Percentiles rank a stretch among this genome's conserved stretches.
These are phyloP conservation scores for human (Homo sapiens) DNA, from an alignment of 2,113 vertebrate species.

Conservation along the genomic window GRCh38 chr13:77342001-77342500, in stretches of 20 bases:
- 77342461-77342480: neutral
- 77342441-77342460: neutral
- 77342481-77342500: neutral
- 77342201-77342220: neutral
- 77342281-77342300: neutral
- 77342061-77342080: neutral
- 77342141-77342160: neutral
- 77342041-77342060: neutral
- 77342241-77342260: neutral
- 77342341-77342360: neutral
- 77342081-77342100: neutral
- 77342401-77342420: neutral
- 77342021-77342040: conserved; percentile 23
- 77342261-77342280: neutral
- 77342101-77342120: neutral
- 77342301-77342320: neutral
- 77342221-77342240: neutral
- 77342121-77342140: neutral
- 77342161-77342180: neutral
- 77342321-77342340: neutral
- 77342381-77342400: neutral
- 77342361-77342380: neutral
- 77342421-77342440: neutral
- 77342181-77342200: neutral
- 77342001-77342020: conserved; percentile 14